Percentiles rank a stretch among this genome's conserved stretches.
Conservation (phyloP, 2,113 vertebrate genomes). For the Pluvianellus socialis region DNA sequence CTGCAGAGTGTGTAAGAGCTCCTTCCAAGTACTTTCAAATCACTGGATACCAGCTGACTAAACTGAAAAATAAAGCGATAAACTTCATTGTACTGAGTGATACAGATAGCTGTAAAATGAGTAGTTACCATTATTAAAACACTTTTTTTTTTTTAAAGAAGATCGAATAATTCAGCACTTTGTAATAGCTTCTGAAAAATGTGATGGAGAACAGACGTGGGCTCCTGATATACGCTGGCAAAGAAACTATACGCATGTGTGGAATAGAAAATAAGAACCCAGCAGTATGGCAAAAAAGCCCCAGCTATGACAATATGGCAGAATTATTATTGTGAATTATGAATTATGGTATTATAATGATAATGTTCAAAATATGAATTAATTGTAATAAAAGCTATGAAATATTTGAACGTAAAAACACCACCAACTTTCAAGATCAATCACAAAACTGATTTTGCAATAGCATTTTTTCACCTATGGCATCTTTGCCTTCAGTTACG, state of each 20-base stretch:
- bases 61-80: slow-evolving; percentile 74
- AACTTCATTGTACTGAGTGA: background rate
- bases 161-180: background rate
- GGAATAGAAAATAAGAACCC: background rate
- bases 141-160: background rate
- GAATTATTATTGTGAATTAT: background rate
- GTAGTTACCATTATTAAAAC: background rate
- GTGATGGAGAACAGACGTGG: rapidly evolving
- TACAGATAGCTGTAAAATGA: background rate
- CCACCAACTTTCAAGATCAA: background rate
- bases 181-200: background rate
- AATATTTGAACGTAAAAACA: background rate
- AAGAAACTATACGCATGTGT: background rate
- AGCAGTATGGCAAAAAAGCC: background rate
- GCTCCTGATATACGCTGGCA: background rate
- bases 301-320: background rate
- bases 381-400: background rate
- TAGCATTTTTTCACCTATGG: background rate
- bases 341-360: background rate
- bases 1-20: slow-evolving; percentile 89
- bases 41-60: slow-evolving; percentile 87
- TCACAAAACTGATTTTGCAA: background rate
- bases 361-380: background rate
- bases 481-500: background rate
- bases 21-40: slow-evolving; percentile 86